These are phyloP conservation scores for Mormyrus iriodes DNA, from an alignment of 2,113 vertebrate species.

Conservation along the genomic window DNA sequence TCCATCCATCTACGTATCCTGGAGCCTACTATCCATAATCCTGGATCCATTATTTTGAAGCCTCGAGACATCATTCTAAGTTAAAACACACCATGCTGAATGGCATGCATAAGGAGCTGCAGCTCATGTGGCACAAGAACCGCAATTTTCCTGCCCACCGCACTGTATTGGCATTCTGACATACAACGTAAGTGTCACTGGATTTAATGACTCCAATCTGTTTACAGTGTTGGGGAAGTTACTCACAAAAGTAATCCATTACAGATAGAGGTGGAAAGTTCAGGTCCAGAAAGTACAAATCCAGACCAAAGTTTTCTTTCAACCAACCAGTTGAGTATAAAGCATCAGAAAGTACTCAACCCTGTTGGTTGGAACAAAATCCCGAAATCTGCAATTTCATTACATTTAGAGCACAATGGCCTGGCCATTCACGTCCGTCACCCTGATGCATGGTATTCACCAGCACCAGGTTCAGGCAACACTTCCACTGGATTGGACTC, in stretches of 20 bases:
- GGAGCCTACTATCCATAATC: neutral
- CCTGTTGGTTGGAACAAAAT: no score
- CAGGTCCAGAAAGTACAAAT: no score
- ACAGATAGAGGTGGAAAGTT: no score
- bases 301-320: no score
- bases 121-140: neutral
- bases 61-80: no score
- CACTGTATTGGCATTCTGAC: slow-evolving; percentile 17
- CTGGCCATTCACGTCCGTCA: no score
- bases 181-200: slow-evolving; percentile 1
- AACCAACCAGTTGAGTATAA: no score
- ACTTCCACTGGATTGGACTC: slow-evolving; percentile 50
- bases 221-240: no score
- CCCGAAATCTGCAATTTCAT: no score
- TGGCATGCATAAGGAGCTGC: neutral
- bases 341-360: no score
- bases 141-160: neutral
- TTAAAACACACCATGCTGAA: neutral
- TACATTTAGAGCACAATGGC: neutral
- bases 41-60: no score
- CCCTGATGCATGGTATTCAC: neutral
- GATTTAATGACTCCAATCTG: slow-evolving; percentile 12
- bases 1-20: neutral
- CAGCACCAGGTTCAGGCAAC: slow-evolving; percentile 42
- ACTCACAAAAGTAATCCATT: no score